Evolutionary conservation across 2,797 vertebrate genomes (phyloP).

Genomic region (Choloepus didactylus): DNA sequence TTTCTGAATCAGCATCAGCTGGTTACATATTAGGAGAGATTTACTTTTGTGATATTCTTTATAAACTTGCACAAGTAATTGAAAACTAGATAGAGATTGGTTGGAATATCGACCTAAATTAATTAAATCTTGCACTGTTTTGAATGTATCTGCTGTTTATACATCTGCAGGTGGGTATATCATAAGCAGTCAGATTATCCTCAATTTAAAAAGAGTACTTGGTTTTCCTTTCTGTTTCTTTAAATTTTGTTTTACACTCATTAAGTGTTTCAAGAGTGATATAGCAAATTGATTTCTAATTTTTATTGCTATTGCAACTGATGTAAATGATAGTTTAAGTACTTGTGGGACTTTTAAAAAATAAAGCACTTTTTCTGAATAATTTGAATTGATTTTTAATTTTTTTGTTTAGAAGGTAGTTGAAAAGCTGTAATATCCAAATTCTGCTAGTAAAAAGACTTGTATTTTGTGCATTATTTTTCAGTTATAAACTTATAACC

Average conservation of each 20-base stretch:
- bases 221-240: slow-evolving; percentile 77
- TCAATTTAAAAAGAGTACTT: slow-evolving; percentile 74
- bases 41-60: slow-evolving; percentile 79
- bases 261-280: slow-evolving; percentile 77
- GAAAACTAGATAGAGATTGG: slow-evolving; percentile 72
- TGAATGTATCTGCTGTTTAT: slow-evolving; percentile 75
- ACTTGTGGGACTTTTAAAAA: slow-evolving; percentile 82
- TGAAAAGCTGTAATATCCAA: slow-evolving; percentile 78
- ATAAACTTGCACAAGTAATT: slow-evolving; percentile 77
- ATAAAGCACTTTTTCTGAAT: slow-evolving; percentile 83
- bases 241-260: slow-evolving; percentile 71
- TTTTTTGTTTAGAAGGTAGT: slow-evolving; percentile 80
- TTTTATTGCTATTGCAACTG: slow-evolving; percentile 79
- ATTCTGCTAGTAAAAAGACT: slow-evolving; percentile 68
- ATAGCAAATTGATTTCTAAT: slow-evolving; percentile 75
- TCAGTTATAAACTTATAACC: slow-evolving; percentile 23
- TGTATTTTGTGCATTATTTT: slow-evolving; percentile 58
- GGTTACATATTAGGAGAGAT: slow-evolving; percentile 76
- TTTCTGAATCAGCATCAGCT: slow-evolving; percentile 72
- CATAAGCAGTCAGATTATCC: slow-evolving; percentile 62
- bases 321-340: slow-evolving; percentile 82
- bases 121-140: slow-evolving; percentile 70
- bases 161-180: slow-evolving; percentile 72
- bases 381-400: slow-evolving; percentile 75
- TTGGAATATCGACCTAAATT: slow-evolving; percentile 79